Base-by-base conservation (phyloP, 2,113 vertebrate species). In the Epinephelus moara region DNA sequence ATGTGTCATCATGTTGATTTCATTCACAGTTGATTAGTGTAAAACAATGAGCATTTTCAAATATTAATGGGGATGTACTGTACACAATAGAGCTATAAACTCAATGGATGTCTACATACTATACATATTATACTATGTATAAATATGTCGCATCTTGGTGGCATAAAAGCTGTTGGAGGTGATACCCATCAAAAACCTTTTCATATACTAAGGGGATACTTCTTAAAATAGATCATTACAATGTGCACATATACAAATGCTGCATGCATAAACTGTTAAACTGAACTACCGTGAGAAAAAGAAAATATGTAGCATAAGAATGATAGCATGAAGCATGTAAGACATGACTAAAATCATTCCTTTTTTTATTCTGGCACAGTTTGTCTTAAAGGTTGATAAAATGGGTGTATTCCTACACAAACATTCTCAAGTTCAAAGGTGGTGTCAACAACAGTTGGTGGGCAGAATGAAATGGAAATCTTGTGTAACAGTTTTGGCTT, bases 331-430 rank as follows among this genome's bases (percentile, higher is more conserved):
- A 25, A 25, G 13, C n/a, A 56, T 13, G n/a, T 23, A 56, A 23
- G 14, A 33, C 13, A 6, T 50, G 17, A 23, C n/a, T 73, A 6
- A 72, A 63, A 53, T 23, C 6, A 1, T 21, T 23, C 13, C 3
- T n/a, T 37, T 57, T 57, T 7, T 12, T 19, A 5, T 52, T 23
- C 12, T 55, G 50, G n/a, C 18, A 30, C 49, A 18, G 56, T 37
- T 79, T 61, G 10, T 69, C 27, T 50, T 47, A 11, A 6, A 52
- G 37, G 3, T 53, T 81, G 78, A 85, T 81, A 74, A 85, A 75
- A 64, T 19, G 57, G 69, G 71, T 25, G 42, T 53, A 0, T 25
- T 78, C 52, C 14, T 50, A 49, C 33, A 53, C 4, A 61, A 61
- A 79, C 56, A 75, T 13, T 9, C 21, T 17, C 59, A 27, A 42